Conservation (phyloP, 1,140 invertebrate species). For the Trachelipus rathkii region DNA sequence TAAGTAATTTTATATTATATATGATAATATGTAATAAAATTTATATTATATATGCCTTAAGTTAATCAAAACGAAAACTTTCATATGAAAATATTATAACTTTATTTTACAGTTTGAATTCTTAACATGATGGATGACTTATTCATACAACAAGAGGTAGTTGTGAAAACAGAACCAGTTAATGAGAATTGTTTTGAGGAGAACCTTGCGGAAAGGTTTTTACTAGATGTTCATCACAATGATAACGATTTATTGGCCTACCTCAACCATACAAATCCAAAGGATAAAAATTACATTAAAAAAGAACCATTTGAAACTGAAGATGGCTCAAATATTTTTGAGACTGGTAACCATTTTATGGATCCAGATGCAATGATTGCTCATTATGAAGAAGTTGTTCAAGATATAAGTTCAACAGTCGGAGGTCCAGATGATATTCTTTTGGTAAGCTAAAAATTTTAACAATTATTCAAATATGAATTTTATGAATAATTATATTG, state of each 20-base stretch:
- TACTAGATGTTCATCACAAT: background rate
- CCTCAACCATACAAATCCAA: background rate
- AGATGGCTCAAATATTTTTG: background rate
- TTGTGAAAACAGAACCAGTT: background rate
- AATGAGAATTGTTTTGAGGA: background rate
- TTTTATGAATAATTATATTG: no score
- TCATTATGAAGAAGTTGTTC: constrained; percentile 3
- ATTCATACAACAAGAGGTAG: background rate
- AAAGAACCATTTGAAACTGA: background rate
- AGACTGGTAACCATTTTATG: background rate
- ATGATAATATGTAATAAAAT: no score
- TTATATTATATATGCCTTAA: no score
- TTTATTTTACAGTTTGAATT: no score
- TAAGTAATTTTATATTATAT: no score
- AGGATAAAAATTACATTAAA: background rate
- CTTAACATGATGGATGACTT: background rate
- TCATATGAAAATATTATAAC: no score
- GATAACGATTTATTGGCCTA: background rate
- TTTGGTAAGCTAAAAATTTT: no score
- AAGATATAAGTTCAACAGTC: background rate
- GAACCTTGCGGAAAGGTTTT: background rate
- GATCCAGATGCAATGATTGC: background rate
- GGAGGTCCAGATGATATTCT: background rate
- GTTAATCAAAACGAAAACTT: no score
- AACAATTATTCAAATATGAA: no score